Conservation (phyloP, 1,140 invertebrate genomes). For the Cydia amplana region DNA sequence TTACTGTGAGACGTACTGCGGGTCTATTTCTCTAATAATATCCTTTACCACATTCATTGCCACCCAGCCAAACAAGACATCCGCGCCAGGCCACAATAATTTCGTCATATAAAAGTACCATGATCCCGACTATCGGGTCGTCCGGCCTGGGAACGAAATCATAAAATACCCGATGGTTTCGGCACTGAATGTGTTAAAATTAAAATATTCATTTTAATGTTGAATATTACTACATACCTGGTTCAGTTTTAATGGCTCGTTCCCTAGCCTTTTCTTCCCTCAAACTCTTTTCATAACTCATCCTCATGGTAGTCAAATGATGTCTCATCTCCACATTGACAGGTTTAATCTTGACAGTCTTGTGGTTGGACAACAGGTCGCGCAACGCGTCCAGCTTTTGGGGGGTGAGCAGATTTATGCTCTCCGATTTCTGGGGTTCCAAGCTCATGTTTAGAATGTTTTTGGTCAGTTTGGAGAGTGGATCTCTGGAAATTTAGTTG, state of each 20-base stretch:
- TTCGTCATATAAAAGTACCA: too few species aligned
- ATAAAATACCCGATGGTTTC: too few species aligned
- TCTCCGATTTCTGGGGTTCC: constrained; percentile 58
- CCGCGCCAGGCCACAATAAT: too few species aligned
- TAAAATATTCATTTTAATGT: too few species aligned
- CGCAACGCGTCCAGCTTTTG: constrained; percentile 72
- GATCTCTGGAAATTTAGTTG: constrained; percentile 56
- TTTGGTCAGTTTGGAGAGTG: constrained; percentile 71
- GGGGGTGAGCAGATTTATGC: constrained; percentile 53
- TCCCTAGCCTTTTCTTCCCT: constrained; percentile 46
- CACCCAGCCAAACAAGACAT: too few species aligned
- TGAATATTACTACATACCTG: background rate
- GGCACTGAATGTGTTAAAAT: too few species aligned
- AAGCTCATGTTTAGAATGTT: constrained; percentile 75
- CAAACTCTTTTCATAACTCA: constrained; percentile 60
- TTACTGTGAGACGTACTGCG: too few species aligned
- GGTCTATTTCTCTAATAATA: too few species aligned
- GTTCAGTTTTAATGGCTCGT: background rate
- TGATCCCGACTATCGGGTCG: too few species aligned
- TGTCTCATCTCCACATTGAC: constrained; percentile 68
- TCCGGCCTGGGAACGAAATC: too few species aligned
- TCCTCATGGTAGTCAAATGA: constrained; percentile 58
- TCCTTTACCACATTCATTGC: too few species aligned
- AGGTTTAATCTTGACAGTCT: constrained; percentile 73
- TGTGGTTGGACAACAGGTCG: constrained; percentile 71